Evolutionary conservation across 2,888 invertebrate genomes (phyloP).

Genomic region (Protonemura montana): DNA sequence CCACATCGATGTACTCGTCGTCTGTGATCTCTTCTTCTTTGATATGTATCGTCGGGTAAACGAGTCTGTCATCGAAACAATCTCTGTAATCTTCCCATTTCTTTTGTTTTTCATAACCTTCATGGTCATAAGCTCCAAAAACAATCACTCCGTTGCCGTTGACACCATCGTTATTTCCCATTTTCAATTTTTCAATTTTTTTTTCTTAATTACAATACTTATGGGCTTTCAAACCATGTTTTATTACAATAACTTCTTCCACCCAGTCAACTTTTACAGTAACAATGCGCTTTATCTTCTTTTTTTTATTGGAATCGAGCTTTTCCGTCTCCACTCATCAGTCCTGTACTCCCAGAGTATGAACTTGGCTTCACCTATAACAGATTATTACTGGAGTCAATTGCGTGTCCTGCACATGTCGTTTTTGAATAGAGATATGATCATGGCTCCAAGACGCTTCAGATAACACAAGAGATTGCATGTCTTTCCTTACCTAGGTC

Average conservation of each 20-base stretch:
- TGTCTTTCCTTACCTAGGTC: too few species aligned
- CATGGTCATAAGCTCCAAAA: neutral
- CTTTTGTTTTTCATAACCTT: neutral
- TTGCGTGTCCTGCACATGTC: too few species aligned
- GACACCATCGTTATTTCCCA: neutral
- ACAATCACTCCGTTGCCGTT: neutral
- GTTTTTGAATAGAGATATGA: too few species aligned
- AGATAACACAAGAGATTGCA: too few species aligned
- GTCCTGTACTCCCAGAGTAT: neutral
- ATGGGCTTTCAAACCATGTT: neutral
- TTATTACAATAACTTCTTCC: too few species aligned
- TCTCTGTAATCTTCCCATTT: neutral
- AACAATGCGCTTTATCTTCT: too few species aligned
- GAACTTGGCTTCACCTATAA: neutral
- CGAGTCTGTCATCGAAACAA: too few species aligned
- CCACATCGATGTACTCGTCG: constrained; percentile 28
- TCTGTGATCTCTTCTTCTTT: neutral
- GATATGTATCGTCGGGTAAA: neutral
- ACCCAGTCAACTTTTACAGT: too few species aligned
- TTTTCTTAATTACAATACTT: neutral
- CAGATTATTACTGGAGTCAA: neutral
- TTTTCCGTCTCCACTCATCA: neutral
- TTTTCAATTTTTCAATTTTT: neutral
- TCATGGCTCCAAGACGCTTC: too few species aligned
- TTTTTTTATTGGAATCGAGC: neutral